Evolutionary conservation across 2,113 vertebrate species (phyloP).

Genomic region (Madoqua kirkii): DNA sequence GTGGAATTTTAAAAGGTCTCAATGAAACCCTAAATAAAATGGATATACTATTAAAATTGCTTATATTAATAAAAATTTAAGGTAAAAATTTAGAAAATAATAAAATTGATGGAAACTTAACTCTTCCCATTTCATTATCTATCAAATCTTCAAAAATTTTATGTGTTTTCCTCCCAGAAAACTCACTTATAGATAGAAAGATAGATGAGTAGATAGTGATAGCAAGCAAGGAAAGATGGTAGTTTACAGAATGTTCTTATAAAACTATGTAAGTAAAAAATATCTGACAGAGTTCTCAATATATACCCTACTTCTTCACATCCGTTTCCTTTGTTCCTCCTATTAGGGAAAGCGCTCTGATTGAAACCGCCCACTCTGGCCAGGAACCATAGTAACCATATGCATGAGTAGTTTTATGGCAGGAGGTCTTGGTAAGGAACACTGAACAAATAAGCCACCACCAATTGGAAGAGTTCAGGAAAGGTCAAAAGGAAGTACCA

Average conservation of each 20-base stretch:
- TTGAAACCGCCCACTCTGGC: background rate
- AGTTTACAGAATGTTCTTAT: background rate
- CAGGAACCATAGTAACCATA: background rate
- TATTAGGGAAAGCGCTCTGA: background rate
- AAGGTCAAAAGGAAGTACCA: background rate
- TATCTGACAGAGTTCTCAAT: background rate
- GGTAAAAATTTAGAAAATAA: background rate
- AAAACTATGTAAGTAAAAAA: background rate
- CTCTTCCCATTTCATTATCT: background rate
- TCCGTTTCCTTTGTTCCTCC: background rate
- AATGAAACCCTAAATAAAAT: background rate
- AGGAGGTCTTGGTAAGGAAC: background rate
- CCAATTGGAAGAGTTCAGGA: background rate
- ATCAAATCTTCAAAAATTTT: background rate
- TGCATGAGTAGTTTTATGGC: background rate
- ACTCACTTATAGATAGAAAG: background rate
- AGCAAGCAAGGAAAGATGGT: background rate
- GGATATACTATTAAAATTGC: background rate
- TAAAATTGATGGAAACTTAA: background rate
- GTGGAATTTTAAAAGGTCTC: background rate
- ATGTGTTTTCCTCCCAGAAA: background rate
- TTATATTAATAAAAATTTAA: background rate
- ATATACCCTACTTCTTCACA: background rate
- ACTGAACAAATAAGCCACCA: background rate
- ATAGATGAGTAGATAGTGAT: background rate